phyloP scores from a whole-genome alignment of 1,140 invertebrate genomes.

The Leguminivora glycinivorella region DNA sequence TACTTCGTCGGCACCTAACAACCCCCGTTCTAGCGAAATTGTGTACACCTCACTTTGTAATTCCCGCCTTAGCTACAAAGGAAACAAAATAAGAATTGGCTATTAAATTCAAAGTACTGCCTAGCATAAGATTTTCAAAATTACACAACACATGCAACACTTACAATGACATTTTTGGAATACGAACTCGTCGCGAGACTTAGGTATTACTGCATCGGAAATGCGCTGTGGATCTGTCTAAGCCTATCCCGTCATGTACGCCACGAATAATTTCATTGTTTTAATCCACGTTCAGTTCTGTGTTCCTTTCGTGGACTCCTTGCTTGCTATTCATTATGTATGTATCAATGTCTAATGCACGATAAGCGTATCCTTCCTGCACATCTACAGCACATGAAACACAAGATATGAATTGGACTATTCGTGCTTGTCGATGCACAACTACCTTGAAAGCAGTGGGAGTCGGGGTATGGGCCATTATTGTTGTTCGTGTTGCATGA shows the following conservation, averaged over 20 bases:
- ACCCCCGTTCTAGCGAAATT: conserved; percentile 15
- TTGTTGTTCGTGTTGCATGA: conserved; percentile 77
- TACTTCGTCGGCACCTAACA: conserved; percentile 18
- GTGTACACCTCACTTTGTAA: conserved; percentile 22
- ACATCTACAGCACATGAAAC: conserved; percentile 66
- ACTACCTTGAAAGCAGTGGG: conserved; percentile 55
- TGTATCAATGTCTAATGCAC: conserved; percentile 74
- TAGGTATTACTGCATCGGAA: conserved; percentile 71
- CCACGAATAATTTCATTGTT: conserved; percentile 56
- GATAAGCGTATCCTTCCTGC: conserved; percentile 71
- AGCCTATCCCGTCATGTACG: conserved; percentile 67
- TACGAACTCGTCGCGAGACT: conserved; percentile 46
- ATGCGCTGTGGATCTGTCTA: conserved; percentile 64
- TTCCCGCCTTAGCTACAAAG: conserved; percentile 6
- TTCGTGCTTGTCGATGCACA: conserved; percentile 73
- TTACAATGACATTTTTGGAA: conserved; percentile 48
- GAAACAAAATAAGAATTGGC: conserved; percentile 26
- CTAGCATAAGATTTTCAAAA: conserved; percentile 31
- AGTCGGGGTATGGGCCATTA: conserved; percentile 71
- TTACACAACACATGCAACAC: conserved; percentile 51
- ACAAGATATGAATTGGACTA: conserved; percentile 61
- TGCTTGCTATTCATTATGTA: conserved; percentile 71
- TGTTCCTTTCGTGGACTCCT: conserved; percentile 63
- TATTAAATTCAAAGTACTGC: conserved; percentile 39
- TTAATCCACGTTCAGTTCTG: conserved; percentile 64